phyloP scores from a whole-genome alignment of 2,888 invertebrate species.

The Phyllotreta cruciferae region DNA sequence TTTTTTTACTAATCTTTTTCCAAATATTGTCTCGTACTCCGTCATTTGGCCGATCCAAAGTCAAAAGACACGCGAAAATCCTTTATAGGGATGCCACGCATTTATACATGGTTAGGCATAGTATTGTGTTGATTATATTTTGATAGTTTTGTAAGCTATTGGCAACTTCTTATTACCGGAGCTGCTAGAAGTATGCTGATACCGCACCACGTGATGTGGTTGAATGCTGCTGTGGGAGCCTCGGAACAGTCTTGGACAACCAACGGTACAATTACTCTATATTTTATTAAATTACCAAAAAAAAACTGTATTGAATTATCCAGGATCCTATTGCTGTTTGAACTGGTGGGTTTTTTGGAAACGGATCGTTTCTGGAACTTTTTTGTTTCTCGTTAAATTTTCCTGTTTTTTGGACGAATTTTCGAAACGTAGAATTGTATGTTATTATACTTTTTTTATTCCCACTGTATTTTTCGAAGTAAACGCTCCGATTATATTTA shows the following conservation, averaged over 20 bases:
- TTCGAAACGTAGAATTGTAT: too few relatives aligned
- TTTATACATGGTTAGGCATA: slow-evolving; percentile 59
- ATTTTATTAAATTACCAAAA: slow-evolving; percentile 48
- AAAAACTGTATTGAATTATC: slow-evolving; percentile 11
- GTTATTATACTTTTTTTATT: neutral
- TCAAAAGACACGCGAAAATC: slow-evolving; percentile 21
- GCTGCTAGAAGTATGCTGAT: slow-evolving; percentile 59
- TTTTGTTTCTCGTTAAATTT: neutral
- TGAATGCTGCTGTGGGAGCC: slow-evolving; percentile 56
- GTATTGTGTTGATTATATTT: slow-evolving; percentile 62
- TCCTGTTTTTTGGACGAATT: neutral
- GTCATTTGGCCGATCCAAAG: slow-evolving; percentile 25
- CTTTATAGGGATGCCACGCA: slow-evolving; percentile 48
- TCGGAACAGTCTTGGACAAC: slow-evolving; percentile 58
- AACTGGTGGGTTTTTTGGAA: neutral
- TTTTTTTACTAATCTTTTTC: slow-evolving; percentile 42
- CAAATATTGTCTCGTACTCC: slow-evolving; percentile 34
- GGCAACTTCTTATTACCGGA: slow-evolving; percentile 56
- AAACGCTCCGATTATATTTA: too few relatives aligned
- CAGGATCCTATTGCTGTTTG: slow-evolving; percentile 1
- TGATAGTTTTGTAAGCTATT: slow-evolving; percentile 61
- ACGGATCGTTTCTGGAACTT: neutral
- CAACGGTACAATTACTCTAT: slow-evolving; percentile 58
- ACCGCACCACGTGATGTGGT: slow-evolving; percentile 58
- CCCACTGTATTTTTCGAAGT: slow-evolving; percentile 16